phyloP scores from a whole-genome alignment of 2,113 vertebrate genomes.

The Dunckerocampus dactyliophorus region DNA sequence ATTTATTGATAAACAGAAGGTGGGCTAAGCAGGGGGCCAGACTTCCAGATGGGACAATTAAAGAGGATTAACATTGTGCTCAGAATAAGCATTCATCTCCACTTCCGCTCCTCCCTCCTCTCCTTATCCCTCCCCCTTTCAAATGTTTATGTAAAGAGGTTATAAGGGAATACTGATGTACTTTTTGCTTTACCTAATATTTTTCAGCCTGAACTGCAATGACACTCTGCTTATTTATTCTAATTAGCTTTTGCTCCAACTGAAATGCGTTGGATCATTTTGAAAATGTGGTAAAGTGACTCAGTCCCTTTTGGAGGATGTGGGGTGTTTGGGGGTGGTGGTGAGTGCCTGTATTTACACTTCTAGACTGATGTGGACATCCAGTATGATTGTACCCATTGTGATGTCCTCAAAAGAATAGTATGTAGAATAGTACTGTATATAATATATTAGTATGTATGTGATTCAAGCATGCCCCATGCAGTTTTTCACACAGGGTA shows the following conservation, averaged over 20 bases:
- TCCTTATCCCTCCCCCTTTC: background rate
- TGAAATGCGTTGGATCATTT: background rate
- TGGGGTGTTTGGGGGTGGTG: background rate
- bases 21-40: constrained; percentile 32
- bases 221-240: background rate
- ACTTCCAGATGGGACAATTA: constrained; percentile 51
- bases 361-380: background rate
- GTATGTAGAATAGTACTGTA: too few species aligned
- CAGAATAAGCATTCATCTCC: constrained; percentile 30
- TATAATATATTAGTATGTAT: too few species aligned
- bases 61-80: constrained; percentile 32
- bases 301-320: background rate
- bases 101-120: constrained; percentile 37
- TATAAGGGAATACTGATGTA: background rate
- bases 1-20: constrained; percentile 40
- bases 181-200: background rate
- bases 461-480: background rate
- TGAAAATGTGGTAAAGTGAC: background rate
- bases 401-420: too few species aligned
- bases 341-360: background rate
- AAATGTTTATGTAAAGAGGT: constrained; percentile 2
- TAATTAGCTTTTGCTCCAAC: background rate
- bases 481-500: background rate
- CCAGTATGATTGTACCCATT: too few species aligned
- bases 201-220: background rate